Percentiles rank a stretch among this genome's conserved stretches.
These are phyloP conservation scores for Lasioglossum leucozonium DNA, from an alignment of 2,888 invertebrate genomes.

Conservation along the genomic window DNA sequence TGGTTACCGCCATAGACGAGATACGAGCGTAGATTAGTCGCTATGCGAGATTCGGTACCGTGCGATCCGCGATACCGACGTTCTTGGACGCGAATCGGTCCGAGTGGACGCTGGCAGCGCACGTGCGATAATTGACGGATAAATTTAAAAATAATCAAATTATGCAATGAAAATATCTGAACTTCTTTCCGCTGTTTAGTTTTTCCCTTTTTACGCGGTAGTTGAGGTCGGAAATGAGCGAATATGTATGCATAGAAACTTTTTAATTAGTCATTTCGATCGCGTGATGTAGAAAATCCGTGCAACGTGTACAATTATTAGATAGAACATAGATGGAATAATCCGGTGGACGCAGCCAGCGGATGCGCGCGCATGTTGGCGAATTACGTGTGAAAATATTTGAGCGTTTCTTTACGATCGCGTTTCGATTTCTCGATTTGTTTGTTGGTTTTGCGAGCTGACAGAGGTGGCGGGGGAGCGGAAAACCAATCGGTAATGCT, in stretches of 20 bases:
- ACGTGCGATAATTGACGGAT: neutral
- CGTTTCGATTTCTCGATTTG: neutral
- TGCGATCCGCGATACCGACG: neutral
- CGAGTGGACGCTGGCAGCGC: neutral
- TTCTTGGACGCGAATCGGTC: no score
- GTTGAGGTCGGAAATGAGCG: neutral
- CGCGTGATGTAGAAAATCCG: neutral
- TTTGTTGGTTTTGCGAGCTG: neutral
- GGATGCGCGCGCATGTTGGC: neutral
- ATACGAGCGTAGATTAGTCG: neutral
- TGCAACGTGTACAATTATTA: neutral
- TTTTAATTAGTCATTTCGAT: neutral
- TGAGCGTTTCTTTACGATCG: neutral
- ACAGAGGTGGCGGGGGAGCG: no score
- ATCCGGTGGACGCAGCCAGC: neutral
- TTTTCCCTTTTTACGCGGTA: neutral
- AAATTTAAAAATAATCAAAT: neutral
- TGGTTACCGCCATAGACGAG: neutral
- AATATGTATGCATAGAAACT: neutral
- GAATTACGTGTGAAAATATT: neutral
- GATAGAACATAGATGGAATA: neutral
- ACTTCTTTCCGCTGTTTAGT: neutral
- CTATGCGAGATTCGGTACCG: neutral
- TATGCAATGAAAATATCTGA: no score
- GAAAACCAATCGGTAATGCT: neutral